These are phyloP conservation scores for Cochlearius cochlearius DNA, from an alignment of 2,113 vertebrate species.

Conservation along the genomic window DNA sequence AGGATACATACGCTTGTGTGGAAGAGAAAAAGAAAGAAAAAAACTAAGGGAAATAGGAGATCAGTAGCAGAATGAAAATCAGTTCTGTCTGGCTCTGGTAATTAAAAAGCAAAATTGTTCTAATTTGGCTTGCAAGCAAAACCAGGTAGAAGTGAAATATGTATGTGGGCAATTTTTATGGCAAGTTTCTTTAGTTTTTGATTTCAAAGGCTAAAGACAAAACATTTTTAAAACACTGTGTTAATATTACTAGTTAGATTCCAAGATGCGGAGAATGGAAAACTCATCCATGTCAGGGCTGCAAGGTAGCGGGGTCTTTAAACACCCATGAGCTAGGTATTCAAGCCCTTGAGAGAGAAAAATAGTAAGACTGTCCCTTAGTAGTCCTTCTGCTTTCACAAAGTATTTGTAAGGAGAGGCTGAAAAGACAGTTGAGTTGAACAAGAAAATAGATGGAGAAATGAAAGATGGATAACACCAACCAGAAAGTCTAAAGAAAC, in stretches of 20 bases:
- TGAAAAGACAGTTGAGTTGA: background rate
- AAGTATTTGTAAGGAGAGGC: background rate
- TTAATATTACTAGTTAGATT: background rate
- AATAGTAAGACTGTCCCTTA: background rate
- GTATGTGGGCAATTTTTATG: background rate
- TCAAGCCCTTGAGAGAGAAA: background rate
- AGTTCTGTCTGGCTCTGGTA: background rate
- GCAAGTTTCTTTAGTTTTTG: background rate
- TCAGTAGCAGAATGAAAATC: background rate
- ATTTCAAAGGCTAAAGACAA: background rate
- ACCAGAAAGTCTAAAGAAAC: background rate
- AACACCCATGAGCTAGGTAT: background rate
- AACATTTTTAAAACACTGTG: background rate
- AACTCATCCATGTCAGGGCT: background rate
- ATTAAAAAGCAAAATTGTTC: background rate
- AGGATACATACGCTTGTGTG: background rate
- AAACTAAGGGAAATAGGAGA: background rate
- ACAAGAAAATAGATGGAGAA: background rate
- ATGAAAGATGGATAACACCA: background rate
- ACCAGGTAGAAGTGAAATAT: background rate
- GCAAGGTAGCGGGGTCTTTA: background rate
- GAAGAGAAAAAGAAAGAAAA: background rate
- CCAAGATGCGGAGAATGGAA: background rate
- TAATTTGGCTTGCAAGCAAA: background rate
- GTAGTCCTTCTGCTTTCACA: background rate